Conservation (phyloP, 2,888 invertebrate genomes). For the Labia minor region DNA sequence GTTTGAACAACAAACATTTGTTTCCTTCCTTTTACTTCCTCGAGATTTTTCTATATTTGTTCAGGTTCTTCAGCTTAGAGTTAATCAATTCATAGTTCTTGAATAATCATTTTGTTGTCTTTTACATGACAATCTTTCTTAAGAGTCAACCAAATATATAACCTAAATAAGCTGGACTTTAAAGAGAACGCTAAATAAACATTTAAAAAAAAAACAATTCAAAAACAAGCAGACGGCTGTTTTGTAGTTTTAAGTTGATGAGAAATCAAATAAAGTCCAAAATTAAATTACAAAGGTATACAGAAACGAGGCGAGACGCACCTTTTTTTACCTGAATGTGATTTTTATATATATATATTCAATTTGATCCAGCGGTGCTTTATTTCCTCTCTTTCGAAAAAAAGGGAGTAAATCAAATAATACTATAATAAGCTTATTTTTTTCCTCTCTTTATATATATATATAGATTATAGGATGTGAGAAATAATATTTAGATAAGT, state of each 20-base stretch:
- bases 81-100: background rate
- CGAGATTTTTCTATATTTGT: background rate
- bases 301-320: background rate
- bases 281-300: background rate
- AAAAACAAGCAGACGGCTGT: background rate
- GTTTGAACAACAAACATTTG: background rate
- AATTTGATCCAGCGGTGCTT: background rate
- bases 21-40: background rate
- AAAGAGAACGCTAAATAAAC: background rate
- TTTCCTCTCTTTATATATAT: too few species aligned
- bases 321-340: background rate
- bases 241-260: background rate
- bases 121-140: background rate
- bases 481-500: too few species aligned
- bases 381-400: background rate
- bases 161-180: background rate
- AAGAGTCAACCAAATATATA: slow-evolving; percentile 13
- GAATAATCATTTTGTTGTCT: slow-evolving; percentile 13
- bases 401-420: background rate
- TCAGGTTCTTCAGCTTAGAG: background rate
- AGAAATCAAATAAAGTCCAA: background rate
- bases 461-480: too few species aligned
- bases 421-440: background rate
- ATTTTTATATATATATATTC: too few species aligned
- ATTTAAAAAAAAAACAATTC: background rate